phyloP scores from a whole-genome alignment of 92 coral and sea anemone species.

The Epizoanthus scotinus region DNA sequence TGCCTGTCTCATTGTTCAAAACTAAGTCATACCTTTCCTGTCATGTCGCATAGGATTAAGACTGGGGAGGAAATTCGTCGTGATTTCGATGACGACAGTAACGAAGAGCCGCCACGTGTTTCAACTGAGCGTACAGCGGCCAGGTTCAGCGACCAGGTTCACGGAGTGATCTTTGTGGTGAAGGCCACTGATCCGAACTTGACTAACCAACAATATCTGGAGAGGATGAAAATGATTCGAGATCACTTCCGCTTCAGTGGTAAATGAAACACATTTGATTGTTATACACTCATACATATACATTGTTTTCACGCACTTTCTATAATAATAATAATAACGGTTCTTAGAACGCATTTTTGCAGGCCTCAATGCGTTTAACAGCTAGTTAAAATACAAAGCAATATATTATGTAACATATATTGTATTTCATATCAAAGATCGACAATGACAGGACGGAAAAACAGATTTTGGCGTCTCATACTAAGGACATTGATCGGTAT shows the following conservation, averaged over 20 bases:
- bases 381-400: too few relatives aligned
- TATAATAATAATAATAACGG: too few relatives aligned
- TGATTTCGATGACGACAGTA: constrained; percentile 32
- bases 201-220: constrained; percentile 58
- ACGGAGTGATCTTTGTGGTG: constrained; percentile 78
- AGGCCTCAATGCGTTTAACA: too few relatives aligned
- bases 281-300: too few relatives aligned
- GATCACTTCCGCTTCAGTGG: constrained; percentile 76
- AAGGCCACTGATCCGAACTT: constrained; percentile 74
- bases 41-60: constrained; percentile 45
- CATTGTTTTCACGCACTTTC: too few relatives aligned
- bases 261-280: background rate
- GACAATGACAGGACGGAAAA: too few relatives aligned
- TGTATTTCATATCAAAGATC: too few relatives aligned
- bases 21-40: background rate
- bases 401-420: too few relatives aligned
- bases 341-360: too few relatives aligned
- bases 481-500: too few relatives aligned
- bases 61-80: constrained; percentile 57
- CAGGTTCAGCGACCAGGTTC: constrained; percentile 63
- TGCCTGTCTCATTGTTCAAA: background rate
- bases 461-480: too few relatives aligned
- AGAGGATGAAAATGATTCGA: constrained; percentile 68
- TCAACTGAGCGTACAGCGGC: constrained; percentile 28
- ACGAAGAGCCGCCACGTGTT: background rate